A percentile compares a stretch with the other conserved stretches of the same genome.
Evolutionary conservation across 92 coral and sea anemone genomes (phyloP).

Genomic region (Meandrina meandrites): DNA sequence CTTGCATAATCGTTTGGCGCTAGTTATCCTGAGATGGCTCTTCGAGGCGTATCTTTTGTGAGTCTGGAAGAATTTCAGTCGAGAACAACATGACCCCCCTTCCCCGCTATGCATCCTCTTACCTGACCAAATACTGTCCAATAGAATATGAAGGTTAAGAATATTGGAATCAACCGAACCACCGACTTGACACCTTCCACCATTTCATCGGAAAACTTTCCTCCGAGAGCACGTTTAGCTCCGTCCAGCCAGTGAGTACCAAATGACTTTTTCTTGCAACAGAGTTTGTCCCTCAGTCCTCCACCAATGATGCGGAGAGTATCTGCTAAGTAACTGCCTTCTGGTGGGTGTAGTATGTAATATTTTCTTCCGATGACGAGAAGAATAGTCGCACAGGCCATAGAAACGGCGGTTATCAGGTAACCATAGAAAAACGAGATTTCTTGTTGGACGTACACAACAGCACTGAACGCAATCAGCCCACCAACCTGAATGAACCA

Average conservation of each 20-base stretch:
- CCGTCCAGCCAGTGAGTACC: conserved; percentile 64
- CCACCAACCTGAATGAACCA: conserved; percentile 75
- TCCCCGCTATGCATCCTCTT: background rate
- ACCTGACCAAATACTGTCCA: conserved; percentile 85
- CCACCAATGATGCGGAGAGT: conserved; percentile 49
- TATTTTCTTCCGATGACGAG: conserved; percentile 58
- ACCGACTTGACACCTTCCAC: conserved; percentile 75
- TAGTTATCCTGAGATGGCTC: no score
- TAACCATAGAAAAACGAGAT: conserved; percentile 72
- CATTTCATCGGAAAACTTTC: conserved; percentile 50
- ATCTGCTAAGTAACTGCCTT: conserved; percentile 53
- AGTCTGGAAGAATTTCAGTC: no score
- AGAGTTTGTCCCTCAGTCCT: conserved; percentile 31
- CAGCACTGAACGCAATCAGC: conserved; percentile 63
- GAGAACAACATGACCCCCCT: no score
- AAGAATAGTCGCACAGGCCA: conserved; percentile 47
- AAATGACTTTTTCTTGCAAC: conserved; percentile 2
- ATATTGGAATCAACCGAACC: conserved; percentile 67
- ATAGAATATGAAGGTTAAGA: conserved; percentile 62
- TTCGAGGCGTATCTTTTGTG: no score
- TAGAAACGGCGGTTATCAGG: conserved; percentile 49
- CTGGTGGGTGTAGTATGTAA: conserved; percentile 51
- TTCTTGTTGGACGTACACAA: conserved; percentile 76
- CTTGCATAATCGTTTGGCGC: no score
- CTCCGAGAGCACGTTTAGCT: conserved; percentile 56